Evolutionary conservation across 2,888 invertebrate species (phyloP).

Genomic region (Brenthis daphne): DNA sequence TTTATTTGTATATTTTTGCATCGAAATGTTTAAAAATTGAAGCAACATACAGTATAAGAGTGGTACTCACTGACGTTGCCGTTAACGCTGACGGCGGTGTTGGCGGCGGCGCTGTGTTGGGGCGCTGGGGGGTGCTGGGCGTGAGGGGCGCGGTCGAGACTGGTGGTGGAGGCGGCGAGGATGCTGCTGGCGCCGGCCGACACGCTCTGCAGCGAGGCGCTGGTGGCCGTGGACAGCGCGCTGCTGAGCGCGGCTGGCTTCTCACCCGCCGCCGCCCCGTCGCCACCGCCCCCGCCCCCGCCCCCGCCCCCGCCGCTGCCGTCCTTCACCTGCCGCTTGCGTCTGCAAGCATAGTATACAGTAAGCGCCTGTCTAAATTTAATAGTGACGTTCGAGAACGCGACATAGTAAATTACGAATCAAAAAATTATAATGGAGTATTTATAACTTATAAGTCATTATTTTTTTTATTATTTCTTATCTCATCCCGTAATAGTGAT

Average conservation of each 20-base stretch:
- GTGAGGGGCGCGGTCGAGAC: constrained; percentile 58
- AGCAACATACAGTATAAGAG: too few relatives aligned
- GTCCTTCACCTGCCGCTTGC: constrained; percentile 39
- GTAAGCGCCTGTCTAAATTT: constrained; percentile 14
- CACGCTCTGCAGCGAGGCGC: constrained; percentile 79
- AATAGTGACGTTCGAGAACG: not conserved
- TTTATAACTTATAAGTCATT: not conserved
- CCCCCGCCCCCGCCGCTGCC: constrained; percentile 28
- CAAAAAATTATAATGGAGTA: not conserved
- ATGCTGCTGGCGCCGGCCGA: constrained; percentile 83
- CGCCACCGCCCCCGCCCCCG: constrained; percentile 7
- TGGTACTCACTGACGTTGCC: not conserved
- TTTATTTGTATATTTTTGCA: too few relatives aligned
- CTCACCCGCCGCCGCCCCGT: constrained; percentile 18
- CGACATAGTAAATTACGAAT: not conserved
- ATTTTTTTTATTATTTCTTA: too few relatives aligned
- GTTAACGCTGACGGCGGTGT: not conserved
- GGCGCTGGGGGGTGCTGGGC: constrained; percentile 70
- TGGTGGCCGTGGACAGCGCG: constrained; percentile 23
- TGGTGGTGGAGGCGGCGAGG: constrained; percentile 79
- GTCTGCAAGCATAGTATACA: constrained; percentile 14
- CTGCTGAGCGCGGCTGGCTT: constrained; percentile 9
- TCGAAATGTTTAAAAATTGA: too few relatives aligned
- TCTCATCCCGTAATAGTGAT: too few relatives aligned
- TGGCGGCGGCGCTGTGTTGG: constrained; percentile 18